Conservation (phyloP, 1,140 invertebrate genomes). For the Hyphantria cunea region DNA sequence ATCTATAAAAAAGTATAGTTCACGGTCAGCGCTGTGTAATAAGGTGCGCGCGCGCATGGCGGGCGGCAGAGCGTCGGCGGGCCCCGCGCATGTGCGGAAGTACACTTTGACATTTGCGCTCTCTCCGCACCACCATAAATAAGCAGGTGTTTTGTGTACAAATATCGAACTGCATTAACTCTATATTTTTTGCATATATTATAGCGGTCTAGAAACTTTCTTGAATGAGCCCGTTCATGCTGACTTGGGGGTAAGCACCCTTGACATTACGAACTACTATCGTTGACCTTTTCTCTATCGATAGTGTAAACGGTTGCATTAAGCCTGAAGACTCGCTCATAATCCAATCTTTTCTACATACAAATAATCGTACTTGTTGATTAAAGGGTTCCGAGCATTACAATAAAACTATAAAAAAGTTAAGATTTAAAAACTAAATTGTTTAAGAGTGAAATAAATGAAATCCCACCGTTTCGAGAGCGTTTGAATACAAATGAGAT, state of each 20-base stretch:
- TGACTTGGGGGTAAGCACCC: constrained; percentile 42
- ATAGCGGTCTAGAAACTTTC: constrained; percentile 54
- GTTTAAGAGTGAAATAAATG: constrained; percentile 64
- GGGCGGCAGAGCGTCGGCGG: constrained; percentile 9
- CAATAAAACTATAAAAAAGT: constrained; percentile 50
- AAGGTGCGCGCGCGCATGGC: constrained; percentile 40
- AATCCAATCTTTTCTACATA: constrained; percentile 55
- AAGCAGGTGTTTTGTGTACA: constrained; percentile 61
- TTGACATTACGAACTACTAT: constrained; percentile 33
- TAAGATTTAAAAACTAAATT: constrained; percentile 67
- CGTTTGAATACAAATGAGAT: constrained; percentile 67
- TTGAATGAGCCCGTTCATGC: constrained; percentile 55
- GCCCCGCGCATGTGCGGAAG: constrained; percentile 53
- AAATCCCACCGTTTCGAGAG: constrained; percentile 39
- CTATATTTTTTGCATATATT: constrained; percentile 55
- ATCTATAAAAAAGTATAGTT: constrained; percentile 71
- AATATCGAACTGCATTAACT: constrained; percentile 44
- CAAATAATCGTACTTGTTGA: constrained; percentile 46
- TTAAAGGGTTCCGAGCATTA: constrained; percentile 40
- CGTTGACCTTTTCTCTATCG: constrained; percentile 41
- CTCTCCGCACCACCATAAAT: constrained; percentile 36
- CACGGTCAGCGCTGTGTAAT: constrained; percentile 54
- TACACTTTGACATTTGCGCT: constrained; percentile 63
- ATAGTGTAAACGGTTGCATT: constrained; percentile 19
- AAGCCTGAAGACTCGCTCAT: constrained; percentile 41